Base-by-base conservation (phyloP, 2,888 invertebrate species). In the Metacarcinus magister region DNA sequence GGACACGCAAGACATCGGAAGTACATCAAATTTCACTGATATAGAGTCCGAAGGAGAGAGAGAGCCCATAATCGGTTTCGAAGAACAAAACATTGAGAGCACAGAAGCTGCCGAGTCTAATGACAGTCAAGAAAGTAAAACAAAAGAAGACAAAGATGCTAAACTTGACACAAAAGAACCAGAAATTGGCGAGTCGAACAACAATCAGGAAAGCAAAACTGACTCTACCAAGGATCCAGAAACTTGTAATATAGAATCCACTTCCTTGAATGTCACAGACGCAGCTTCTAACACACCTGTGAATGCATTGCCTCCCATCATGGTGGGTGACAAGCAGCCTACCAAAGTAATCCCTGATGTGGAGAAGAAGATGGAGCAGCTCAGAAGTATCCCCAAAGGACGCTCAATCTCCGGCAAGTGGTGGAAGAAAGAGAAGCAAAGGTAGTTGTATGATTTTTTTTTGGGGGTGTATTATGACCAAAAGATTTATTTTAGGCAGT, bases 341-440 rank as follows among this genome's bases (percentile, higher is more conserved):
- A 13, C 16, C 32, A 48, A 91, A 32, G 90, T 39, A 3, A 90
- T 87, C 23, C 39, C 44, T 8, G 91, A 91, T n/a, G 8, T 91
- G 54, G 95, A 92, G 39, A 91, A 89, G n/a, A 95, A 82, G 46
- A 16, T 92, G 0, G 19, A 44, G n/a, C 32, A 82, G 5, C 39
- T 89, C 39, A 93, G 90, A 44, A 90, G 28, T n/a, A n/a, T 94
- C 19, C 82, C 95, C 60, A 46, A 91, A 75, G 96, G 96, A 54
- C 43, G 75, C 23, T 93, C 96, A 67, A 82, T 75, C n/a, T 96
- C 96, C 0, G 96, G 96, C 43, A 32, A 93, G 23, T 95, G 93
- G 93, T 96, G 96, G 96, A 96, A 96, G n/a, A 43, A 60, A 28
- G 96, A 96, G 39, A 96, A 95, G 94, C 89, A 96, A 93, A 95